Percentiles rank a stretch among this genome's conserved stretches.
Evolutionary conservation across 2,797 vertebrate species (phyloP).

Genomic region (Lutjanus argentimaculatus): DNA sequence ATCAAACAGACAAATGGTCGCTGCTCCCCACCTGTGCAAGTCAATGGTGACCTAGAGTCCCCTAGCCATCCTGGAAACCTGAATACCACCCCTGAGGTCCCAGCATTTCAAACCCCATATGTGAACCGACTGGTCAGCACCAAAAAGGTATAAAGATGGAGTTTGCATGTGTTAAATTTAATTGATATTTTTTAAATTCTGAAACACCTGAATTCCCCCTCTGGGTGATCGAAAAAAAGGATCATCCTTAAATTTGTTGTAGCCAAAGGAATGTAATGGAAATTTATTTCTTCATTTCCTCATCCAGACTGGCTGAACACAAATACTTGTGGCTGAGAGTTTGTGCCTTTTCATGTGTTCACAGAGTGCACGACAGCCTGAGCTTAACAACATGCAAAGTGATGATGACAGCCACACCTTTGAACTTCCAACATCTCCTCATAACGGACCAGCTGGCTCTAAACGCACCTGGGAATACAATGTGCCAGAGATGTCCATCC

Average conservation of each 20-base stretch:
- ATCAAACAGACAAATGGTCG: constrained; percentile 70
- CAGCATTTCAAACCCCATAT: constrained; percentile 84
- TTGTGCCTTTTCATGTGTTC: background rate
- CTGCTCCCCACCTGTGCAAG: constrained; percentile 44
- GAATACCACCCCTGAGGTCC: constrained; percentile 75
- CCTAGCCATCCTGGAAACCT: constrained; percentile 36
- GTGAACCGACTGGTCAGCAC: constrained; percentile 80
- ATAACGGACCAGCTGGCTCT: constrained; percentile 1
- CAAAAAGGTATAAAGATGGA: constrained; percentile 75
- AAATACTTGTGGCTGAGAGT: background rate
- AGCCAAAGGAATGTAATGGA: background rate
- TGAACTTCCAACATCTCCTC: constrained; percentile 27
- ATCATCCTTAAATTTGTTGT: background rate
- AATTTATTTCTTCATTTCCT: background rate
- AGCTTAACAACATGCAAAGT: background rate
- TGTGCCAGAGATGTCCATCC: constrained; percentile 44
- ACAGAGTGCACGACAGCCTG: constrained; percentile 49
- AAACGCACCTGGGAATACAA: constrained; percentile 60
- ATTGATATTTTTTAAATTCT: no score
- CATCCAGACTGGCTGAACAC: background rate
- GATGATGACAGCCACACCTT: constrained; percentile 19
- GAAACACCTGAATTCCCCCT: background rate
- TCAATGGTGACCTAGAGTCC: constrained; percentile 41
- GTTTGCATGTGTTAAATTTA: background rate
- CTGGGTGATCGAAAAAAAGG: background rate